A percentile compares a stretch with the other conserved stretches of the same genome.
These are phyloP conservation scores for Acropternis orthonyx DNA, from an alignment of 2,797 vertebrate species.

Conservation along the genomic window DNA sequence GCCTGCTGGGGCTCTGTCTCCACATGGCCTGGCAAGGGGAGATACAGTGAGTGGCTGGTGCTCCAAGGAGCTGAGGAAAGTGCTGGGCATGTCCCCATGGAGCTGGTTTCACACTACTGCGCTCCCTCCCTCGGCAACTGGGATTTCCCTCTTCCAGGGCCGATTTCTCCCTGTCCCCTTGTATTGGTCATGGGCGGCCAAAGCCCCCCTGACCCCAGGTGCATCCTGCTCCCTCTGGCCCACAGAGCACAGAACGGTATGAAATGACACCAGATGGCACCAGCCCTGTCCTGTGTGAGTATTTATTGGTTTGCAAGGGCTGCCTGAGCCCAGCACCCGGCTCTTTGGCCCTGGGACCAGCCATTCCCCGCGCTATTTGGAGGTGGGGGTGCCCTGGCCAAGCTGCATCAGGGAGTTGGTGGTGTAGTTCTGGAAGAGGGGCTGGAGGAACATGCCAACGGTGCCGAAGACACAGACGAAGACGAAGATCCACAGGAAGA, in stretches of 20 bases:
- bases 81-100: fast-evolving
- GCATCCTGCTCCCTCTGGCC: neutral
- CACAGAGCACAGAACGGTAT: fast-evolving
- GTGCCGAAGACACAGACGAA: constrained; percentile 96
- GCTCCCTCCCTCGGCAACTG: fast-evolving
- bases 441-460: constrained; percentile 95
- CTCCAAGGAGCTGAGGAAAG: neutral
- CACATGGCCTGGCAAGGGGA: fast-evolving
- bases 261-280: neutral
- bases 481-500: constrained; percentile 97
- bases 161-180: neutral
- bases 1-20: neutral
- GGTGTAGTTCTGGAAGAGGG: constrained; percentile 94
- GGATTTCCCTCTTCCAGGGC: neutral
- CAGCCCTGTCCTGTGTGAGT: neutral
- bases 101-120: fast-evolving
- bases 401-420: constrained; percentile 78
- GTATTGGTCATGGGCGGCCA: neutral
- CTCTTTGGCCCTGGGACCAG: neutral
- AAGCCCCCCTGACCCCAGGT: neutral
- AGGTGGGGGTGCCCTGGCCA: constrained; percentile 66
- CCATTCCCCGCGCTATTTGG: constrained; percentile 53
- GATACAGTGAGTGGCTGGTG: fast-evolving
- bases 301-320: constrained; percentile 39
- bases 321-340: neutral